Evolutionary conservation across 2,888 invertebrate species (phyloP).

Genomic region (Agriopis aurantiaria): DNA sequence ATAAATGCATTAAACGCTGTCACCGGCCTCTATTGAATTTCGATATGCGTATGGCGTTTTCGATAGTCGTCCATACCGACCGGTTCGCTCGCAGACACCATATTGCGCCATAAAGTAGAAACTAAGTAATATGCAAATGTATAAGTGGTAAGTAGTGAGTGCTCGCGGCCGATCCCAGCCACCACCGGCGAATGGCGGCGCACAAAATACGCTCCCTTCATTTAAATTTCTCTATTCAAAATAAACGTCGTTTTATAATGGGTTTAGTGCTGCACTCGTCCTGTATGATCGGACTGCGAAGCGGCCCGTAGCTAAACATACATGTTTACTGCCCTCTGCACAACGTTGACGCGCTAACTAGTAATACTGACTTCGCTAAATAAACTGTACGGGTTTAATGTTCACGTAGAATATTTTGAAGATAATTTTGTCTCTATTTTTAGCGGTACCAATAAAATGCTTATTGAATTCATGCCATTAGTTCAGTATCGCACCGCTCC

Average conservation of each 20-base stretch:
- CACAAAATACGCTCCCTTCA: constrained; percentile 26
- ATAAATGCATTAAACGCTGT: constrained; percentile 45
- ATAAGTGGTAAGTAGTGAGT: constrained; percentile 35
- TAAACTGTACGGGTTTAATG: constrained; percentile 9
- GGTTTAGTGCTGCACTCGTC: constrained; percentile 34
- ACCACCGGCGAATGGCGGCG: constrained; percentile 8
- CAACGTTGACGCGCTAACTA: constrained; percentile 37
- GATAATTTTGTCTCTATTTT: constrained; percentile 12
- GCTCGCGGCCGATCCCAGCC: constrained; percentile 1
- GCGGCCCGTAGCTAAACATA: constrained; percentile 19
- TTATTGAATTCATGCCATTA: neutral
- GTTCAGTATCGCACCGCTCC: neutral
- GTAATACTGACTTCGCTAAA: constrained; percentile 35
- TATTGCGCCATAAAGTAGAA: constrained; percentile 37
- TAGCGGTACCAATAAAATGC: neutral
- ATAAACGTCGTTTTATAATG: constrained; percentile 37
- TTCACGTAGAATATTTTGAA: neutral
- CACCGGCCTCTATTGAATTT: constrained; percentile 39
- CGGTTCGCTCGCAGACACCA: constrained; percentile 31
- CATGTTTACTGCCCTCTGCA: constrained; percentile 22
- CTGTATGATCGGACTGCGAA: constrained; percentile 15
- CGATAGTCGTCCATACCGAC: constrained; percentile 35
- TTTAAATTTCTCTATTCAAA: constrained; percentile 34
- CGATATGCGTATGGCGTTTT: constrained; percentile 36
- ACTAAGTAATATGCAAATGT: constrained; percentile 44